Base-by-base conservation (phyloP, 2,888 invertebrate species). In the Tetramorium bicarinatum region DNA sequence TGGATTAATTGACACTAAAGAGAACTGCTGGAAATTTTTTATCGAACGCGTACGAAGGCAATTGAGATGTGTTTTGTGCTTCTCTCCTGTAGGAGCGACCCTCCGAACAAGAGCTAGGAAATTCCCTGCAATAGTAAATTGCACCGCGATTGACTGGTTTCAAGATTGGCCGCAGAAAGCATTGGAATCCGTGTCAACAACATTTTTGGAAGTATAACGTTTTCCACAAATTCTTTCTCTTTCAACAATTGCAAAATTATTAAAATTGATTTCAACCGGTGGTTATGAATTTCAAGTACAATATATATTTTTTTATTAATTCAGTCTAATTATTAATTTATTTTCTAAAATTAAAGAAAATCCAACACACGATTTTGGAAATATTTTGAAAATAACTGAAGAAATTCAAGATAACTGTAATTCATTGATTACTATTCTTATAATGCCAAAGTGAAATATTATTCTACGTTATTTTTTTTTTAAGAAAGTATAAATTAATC, bases 161-260 rank as follows among this genome's bases (percentile, higher is more conserved):
- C 99, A 99, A 94, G 98, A 99, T 93, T 99, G 99, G 99, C 99
- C 99, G 0, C 96, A 96, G 92, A 97, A 98, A 93, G 99, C 99
- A 47, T 95, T 99, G 91, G 96, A 97, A 87, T 98, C 98, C 52
- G 99, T 99, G 1, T 98, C 99, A 15, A 96, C 96, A 88, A 96
- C 97, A 85, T 99, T 99, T 94, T 95, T 99, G 80, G 97, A 97
- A 90, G 97, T 97, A 86, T 18, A 87, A 59, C 29, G 2, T 9
- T 75, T 49, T 21, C 2, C 9, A 61, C 15, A 61, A 59, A 41
- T 7, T 41, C 18, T 59, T 25, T 59, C 13, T 72, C 25, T 41
- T 7, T 18, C 38, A 25, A 41, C 11, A 25, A 59, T 25, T 41
- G 21, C 15, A 59, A 41, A 62, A 61, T 59, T 72, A 2, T 13